A percentile compares a stretch with the other conserved stretches of the same genome.
phyloP scores from a whole-genome alignment of 2,113 vertebrate species.

The Chaetodon auriga region DNA sequence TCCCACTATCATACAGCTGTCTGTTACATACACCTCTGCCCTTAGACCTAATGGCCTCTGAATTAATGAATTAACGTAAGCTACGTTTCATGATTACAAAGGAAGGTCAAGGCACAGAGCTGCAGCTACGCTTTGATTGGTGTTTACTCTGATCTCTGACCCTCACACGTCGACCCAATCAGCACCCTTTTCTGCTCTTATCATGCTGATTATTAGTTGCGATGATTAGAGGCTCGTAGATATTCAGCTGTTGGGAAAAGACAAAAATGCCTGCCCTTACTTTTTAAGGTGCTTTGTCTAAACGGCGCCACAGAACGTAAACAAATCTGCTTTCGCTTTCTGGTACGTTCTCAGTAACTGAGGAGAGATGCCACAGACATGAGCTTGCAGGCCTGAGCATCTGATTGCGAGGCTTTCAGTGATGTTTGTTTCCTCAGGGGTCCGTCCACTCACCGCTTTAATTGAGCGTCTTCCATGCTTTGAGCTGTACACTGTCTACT shows the following conservation, averaged over 20 bases:
- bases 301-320: background rate
- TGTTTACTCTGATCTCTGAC: conserved; percentile 37
- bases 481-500: background rate
- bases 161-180: background rate
- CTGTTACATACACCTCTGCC: background rate
- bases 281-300: background rate
- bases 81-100: conserved; percentile 10
- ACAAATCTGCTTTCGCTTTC: background rate
- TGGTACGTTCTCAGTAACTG: background rate
- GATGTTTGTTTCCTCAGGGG: conserved; percentile 29
- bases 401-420: background rate
- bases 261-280: background rate
- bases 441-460: conserved; percentile 22
- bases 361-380: background rate
- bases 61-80: conserved; percentile 11
- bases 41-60: background rate
- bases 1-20: background rate
- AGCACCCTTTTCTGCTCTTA: background rate
- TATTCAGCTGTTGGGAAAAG: background rate
- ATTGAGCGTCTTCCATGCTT: conserved; percentile 25
- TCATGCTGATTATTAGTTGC: background rate
- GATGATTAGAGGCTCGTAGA: background rate
- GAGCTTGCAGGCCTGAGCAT: background rate
- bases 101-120: conserved; percentile 18
- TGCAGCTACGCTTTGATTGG: conserved; percentile 18